These are phyloP conservation scores for Caenorhabditis becei DNA, from an alignment of 2,888 invertebrate species.

Conservation along the genomic window DNA sequence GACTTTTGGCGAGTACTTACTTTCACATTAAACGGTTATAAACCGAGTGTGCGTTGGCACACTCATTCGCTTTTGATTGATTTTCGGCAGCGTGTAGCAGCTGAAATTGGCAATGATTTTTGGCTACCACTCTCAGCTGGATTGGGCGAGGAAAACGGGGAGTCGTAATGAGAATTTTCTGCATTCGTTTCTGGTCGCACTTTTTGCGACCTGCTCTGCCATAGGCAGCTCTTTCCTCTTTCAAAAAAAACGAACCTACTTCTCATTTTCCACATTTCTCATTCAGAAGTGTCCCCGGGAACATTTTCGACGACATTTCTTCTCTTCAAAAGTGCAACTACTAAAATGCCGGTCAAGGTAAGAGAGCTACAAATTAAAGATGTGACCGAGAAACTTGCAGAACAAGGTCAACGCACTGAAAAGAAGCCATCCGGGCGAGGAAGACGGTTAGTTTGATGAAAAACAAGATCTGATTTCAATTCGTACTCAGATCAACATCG, in stretches of 20 bases:
- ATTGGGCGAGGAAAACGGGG: constrained; percentile 3
- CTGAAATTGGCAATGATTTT: constrained; percentile 1
- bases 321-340: not conserved
- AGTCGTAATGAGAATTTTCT: constrained; percentile 40
- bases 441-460: constrained; percentile 5
- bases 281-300: constrained; percentile 42
- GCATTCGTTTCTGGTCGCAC: constrained; percentile 5
- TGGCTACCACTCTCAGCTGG: not conserved
- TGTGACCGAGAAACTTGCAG: constrained; percentile 6
- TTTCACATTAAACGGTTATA: constrained; percentile 24
- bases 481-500: not conserved
- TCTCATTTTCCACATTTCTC: constrained; percentile 52
- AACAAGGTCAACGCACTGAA: constrained; percentile 31
- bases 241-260: constrained; percentile 27
- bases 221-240: constrained; percentile 6
- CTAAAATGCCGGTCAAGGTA: constrained; percentile 33
- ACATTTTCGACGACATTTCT: constrained; percentile 10
- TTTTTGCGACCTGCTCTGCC: constrained; percentile 18
- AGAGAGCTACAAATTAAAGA: not conserved
- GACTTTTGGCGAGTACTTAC: constrained; percentile 25
- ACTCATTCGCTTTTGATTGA: constrained; percentile 12
- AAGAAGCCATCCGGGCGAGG: constrained; percentile 27
- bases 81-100: not conserved
- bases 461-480: not conserved
- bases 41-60: not conserved